phyloP scores from a whole-genome alignment of 2,797 vertebrate genomes.

The Enteromius anoplus region DNA sequence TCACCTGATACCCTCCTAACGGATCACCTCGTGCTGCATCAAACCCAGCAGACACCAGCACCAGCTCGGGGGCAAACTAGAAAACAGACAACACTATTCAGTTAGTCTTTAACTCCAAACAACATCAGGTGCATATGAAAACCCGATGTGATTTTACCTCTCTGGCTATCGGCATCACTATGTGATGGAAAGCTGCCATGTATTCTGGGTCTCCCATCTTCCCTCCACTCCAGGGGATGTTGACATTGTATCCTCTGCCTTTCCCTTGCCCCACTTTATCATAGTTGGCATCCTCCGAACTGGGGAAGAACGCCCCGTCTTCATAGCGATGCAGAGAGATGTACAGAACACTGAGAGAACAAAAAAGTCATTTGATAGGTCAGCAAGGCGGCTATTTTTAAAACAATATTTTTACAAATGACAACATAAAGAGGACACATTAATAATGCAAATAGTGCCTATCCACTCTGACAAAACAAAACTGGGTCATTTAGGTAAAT shows the following conservation, averaged over 20 bases:
- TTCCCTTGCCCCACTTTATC: conserved; percentile 74
- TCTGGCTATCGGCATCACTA: conserved; percentile 86
- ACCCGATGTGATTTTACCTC: conserved; percentile 73
- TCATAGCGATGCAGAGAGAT: conserved; percentile 91
- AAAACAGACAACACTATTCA: conserved; percentile 12
- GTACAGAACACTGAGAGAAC: conserved; percentile 82
- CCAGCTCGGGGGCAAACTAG: conserved; percentile 87
- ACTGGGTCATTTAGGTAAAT: neutral
- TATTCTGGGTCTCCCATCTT: conserved; percentile 87
- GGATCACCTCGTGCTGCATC: conserved; percentile 90
- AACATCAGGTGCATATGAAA: neutral
- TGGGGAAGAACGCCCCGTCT: conserved; percentile 85
- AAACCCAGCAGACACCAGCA: conserved; percentile 91
- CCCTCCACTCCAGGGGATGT: conserved; percentile 85
- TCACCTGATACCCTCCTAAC: conserved; percentile 84
- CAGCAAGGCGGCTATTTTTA: neutral
- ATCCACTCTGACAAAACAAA: neutral
- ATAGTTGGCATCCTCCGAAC: conserved; percentile 78
- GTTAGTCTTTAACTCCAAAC: neutral
- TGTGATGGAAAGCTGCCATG: conserved; percentile 82
- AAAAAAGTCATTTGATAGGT: neutral
- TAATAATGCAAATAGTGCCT: neutral
- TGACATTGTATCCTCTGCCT: conserved; percentile 86
- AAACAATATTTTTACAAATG: neutral
- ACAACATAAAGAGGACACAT: neutral